phyloP scores from a whole-genome alignment of 2,113 vertebrate genomes.

The Bucco capensis region DNA sequence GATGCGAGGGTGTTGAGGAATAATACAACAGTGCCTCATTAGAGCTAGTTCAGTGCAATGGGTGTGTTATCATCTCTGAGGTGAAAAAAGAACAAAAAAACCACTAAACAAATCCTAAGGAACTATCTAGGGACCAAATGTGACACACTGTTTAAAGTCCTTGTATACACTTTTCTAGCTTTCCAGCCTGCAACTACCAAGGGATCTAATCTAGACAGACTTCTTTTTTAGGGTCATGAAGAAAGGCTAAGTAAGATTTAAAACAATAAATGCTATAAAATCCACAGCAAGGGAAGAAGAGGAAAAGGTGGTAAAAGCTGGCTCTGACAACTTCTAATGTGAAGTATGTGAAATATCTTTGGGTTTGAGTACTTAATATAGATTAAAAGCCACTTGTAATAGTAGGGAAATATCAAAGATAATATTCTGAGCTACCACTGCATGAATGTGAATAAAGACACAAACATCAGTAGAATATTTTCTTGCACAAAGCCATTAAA shows the following conservation, averaged over 20 bases:
- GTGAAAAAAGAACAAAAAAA: background rate
- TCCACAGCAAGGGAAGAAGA: background rate
- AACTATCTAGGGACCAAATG: background rate
- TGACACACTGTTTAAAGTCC: background rate
- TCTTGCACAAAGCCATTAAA: conserved; percentile 14
- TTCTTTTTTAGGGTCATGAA: background rate
- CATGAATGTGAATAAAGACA: background rate
- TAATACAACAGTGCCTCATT: background rate
- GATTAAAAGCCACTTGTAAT: background rate
- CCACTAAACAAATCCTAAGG: background rate
- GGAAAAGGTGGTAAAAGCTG: background rate
- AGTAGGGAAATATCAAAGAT: background rate
- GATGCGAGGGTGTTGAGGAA: background rate
- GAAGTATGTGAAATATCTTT: background rate
- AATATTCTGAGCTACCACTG: background rate
- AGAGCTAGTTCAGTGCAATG: background rate
- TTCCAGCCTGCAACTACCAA: background rate
- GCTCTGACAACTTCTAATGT: background rate
- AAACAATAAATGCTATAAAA: conserved; percentile 16
- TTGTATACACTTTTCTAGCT: background rate
- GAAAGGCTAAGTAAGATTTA: background rate
- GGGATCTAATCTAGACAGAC: background rate
- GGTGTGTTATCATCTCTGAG: background rate
- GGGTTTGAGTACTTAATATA: background rate
- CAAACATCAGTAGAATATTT: background rate